Percentiles rank a stretch among this genome's conserved stretches.
Evolutionary conservation across 2,797 vertebrate genomes (phyloP).

Genomic region (Galaxias olidus): DNA sequence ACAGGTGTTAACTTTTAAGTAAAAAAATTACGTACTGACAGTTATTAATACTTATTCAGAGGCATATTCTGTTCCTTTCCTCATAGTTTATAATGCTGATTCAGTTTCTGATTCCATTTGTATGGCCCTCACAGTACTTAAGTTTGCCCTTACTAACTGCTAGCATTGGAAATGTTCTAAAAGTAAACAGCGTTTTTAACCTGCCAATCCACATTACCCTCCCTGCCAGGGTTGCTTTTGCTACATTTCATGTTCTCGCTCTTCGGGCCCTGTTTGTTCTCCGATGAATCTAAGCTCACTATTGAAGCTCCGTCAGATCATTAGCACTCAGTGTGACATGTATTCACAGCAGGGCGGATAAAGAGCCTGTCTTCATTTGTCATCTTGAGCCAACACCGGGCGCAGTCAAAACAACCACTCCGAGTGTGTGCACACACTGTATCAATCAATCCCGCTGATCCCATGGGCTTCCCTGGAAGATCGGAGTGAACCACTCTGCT

Average conservation of each 20-base stretch:
- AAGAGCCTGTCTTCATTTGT: constrained; percentile 64
- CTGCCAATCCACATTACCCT: constrained; percentile 1
- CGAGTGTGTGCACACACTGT: constrained; percentile 23
- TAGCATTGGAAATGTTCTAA: background rate
- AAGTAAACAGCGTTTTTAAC: too few relatives aligned
- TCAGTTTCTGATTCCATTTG: constrained; percentile 10
- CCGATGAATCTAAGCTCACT: constrained; percentile 57
- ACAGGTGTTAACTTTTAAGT: too few relatives aligned
- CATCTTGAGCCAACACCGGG: constrained; percentile 47
- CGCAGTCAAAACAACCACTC: constrained; percentile 51
- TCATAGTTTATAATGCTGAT: too few relatives aligned
- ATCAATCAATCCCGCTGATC: constrained; percentile 63
- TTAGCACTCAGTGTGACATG: constrained; percentile 55
- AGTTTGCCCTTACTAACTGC: constrained; percentile 13
- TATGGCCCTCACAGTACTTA: constrained; percentile 21
- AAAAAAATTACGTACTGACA: too few relatives aligned
- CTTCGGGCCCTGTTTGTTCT: constrained; percentile 57
- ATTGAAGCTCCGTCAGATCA: constrained; percentile 55
- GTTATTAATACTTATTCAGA: constrained; percentile 40
- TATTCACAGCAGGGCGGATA: constrained; percentile 54
- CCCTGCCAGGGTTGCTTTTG: constrained; percentile 10
- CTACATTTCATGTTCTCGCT: constrained; percentile 42
- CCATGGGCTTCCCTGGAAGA: constrained; percentile 47
- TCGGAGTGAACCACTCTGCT: constrained; percentile 29
- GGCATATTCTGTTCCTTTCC: background rate